Evolutionary conservation across 2,113 vertebrate species (phyloP).

Genomic region (Zingel zingel): DNA sequence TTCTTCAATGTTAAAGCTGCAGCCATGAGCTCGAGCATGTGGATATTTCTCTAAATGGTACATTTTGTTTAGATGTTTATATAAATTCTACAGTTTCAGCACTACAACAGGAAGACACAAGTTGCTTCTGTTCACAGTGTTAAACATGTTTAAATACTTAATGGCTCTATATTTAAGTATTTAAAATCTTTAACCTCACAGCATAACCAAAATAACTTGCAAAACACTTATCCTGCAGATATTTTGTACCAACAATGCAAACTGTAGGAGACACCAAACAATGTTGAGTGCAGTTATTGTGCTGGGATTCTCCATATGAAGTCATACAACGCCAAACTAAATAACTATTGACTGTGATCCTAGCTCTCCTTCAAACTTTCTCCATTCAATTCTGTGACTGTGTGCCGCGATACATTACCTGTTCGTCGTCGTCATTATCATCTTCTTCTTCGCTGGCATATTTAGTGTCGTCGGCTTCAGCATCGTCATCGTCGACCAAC

Average conservation of each 20-base stretch:
- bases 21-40: neutral
- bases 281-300: neutral
- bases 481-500: conserved; percentile 94
- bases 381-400: too few relatives aligned
- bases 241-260: neutral
- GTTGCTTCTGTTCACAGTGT: neutral
- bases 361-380: too few relatives aligned
- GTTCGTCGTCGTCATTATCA: conserved; percentile 72
- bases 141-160: neutral
- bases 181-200: neutral
- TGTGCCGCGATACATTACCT: conserved; percentile 35
- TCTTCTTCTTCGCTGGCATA: conserved; percentile 81
- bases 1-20: neutral
- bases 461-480: conserved; percentile 91
- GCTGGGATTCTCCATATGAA: conserved; percentile 3
- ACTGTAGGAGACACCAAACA: neutral
- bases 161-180: too few relatives aligned
- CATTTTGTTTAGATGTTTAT: neutral
- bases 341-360: neutral
- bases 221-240: neutral
- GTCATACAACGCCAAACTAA: neutral
- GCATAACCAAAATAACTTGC: neutral
- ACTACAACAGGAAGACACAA: neutral
- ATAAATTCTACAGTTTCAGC: neutral
- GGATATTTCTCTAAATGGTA: neutral